phyloP scores from a whole-genome alignment of 2,113 vertebrate species.

The Glaucomys volans region DNA sequence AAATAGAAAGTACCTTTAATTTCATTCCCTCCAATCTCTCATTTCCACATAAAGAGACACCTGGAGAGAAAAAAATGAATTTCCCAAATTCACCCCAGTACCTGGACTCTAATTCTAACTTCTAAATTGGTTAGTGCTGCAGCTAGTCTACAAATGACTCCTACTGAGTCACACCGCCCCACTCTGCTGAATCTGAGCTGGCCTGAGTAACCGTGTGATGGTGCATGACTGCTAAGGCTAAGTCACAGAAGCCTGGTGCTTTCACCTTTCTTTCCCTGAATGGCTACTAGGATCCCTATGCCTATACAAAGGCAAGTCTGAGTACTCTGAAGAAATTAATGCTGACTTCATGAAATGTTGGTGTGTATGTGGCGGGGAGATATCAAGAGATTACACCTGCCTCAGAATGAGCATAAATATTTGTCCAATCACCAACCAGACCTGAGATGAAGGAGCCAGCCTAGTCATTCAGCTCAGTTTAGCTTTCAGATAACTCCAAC shows the following conservation, averaged over 20 bases:
- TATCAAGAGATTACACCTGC: too few relatives aligned
- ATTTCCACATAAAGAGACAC: neutral
- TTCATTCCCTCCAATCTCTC: neutral
- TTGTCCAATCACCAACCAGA: neutral
- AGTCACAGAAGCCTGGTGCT: neutral
- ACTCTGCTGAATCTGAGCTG: fast-evolving
- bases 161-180: neutral
- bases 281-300: neutral
- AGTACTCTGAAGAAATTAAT: neutral
- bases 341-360: neutral
- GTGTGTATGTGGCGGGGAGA: too few relatives aligned
- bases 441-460: neutral
- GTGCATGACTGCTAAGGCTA: neutral
- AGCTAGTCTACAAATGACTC: neutral
- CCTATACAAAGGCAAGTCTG: neutral
- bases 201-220: neutral
- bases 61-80: neutral
- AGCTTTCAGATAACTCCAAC: neutral
- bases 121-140: neutral
- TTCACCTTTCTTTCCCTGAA: neutral
- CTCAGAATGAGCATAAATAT: neutral
- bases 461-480: neutral
- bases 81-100: neutral
- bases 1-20: neutral
- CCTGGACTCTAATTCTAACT: neutral